Evolutionary conservation across 2,888 invertebrate genomes (phyloP), one percentile per base, ranked within the genome.

Genomic region (Germaria angustata): DNA sequence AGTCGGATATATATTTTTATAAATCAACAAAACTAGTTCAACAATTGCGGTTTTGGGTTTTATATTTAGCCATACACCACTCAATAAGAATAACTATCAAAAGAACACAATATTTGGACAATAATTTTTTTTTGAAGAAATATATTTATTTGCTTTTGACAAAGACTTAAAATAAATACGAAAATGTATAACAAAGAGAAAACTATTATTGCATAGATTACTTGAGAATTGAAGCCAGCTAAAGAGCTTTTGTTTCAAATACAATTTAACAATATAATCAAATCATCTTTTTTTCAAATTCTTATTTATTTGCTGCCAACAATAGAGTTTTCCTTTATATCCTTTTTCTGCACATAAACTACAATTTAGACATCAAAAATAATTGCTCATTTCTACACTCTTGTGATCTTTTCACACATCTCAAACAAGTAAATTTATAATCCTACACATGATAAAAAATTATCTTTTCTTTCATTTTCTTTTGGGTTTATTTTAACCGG

Each of bases 351-450:
- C 34, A 11, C 20, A 41, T n/a, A 39, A 65, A 53, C 41, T 22
- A 24, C n/a, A 13, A 73, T 55, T 66, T 66, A 34, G 55, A n/a
- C 22, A 39, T 41, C 17, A 69, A 9, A 65, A 72, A 59, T 72
- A 66, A 59, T 65, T 79, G 79, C 44, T 79, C 51, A 66, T 66
- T 73, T 59, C 79, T 68, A 53, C 51, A 66, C 65, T 41, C 46
- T 59, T 39, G 17, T 59, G 59, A 79, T 59, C 71, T 72, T 79
- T 79, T 72, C 66, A 73, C 66, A 80, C 72, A 66, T 73, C 66
- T 73, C 59, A 44, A 55, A 11, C 17, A 41, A 53, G 24, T 44
- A 20, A 73, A 80, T 80, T 66, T 73, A 73, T 80, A 53, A 59
- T n/a, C 17, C 41, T 53, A 20, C 44, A 36, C 44, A 44, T 51